Evolutionary conservation across 1,140 invertebrate species (phyloP).

Genomic region (Nebria ingens): DNA sequence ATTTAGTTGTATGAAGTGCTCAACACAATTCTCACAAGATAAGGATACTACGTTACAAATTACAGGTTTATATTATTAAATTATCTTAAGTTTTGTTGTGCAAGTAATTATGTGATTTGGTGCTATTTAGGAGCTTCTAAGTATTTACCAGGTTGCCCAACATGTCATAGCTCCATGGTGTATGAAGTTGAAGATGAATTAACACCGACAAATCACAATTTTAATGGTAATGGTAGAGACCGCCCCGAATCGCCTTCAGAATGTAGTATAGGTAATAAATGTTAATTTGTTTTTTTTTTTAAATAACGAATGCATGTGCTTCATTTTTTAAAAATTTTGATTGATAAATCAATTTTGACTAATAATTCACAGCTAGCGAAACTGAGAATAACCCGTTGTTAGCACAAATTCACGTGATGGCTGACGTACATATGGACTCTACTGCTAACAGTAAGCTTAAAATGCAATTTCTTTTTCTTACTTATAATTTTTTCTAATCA

Average conservation of each 20-base stretch:
- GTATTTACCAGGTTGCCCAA: constrained; percentile 38
- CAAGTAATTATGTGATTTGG: too few species aligned
- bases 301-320: not conserved
- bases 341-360: not conserved
- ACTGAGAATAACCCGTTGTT: not conserved
- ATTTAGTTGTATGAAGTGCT: constrained; percentile 53
- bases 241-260: constrained; percentile 27
- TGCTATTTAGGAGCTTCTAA: constrained; percentile 19
- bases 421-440: not conserved
- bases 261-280: constrained; percentile 27
- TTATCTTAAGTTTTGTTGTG: too few species aligned
- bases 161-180: constrained; percentile 45
- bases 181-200: constrained; percentile 36
- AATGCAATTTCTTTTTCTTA: too few species aligned
- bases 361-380: constrained; percentile 4
- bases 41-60: constrained; percentile 26
- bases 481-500: too few species aligned
- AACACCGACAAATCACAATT: constrained; percentile 10
- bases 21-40: constrained; percentile 45
- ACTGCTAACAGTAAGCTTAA: not conserved
- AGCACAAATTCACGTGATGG: not conserved
- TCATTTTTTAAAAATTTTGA: not conserved
- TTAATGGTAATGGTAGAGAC: constrained; percentile 16
- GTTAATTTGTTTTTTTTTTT: constrained; percentile 13
- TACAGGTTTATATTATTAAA: too few species aligned